Conservation (phyloP, 2,113 vertebrate species). For the Sebastes schlegelii region DNA sequence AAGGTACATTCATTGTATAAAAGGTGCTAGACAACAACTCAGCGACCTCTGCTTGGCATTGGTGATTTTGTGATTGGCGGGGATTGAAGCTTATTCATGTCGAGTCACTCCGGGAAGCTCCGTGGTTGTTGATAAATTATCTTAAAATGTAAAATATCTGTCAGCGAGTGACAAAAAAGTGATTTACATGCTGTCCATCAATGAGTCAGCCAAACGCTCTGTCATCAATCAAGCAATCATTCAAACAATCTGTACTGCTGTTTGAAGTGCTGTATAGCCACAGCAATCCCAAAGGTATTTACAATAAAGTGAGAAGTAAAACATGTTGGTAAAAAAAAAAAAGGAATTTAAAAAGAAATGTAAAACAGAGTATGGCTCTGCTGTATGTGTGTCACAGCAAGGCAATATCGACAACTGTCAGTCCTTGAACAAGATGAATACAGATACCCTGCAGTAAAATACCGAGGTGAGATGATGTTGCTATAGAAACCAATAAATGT, state of each 20-base stretch:
- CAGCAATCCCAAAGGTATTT: background rate
- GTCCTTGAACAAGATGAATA: conserved; percentile 53
- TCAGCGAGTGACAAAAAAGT: background rate
- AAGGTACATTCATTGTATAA: background rate
- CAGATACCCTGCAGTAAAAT: conserved; percentile 39
- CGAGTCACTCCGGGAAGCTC: background rate
- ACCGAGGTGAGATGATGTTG: conserved; percentile 52
- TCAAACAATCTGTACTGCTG: background rate
- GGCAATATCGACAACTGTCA: conserved; percentile 37
- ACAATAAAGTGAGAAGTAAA: background rate
- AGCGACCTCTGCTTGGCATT: background rate
- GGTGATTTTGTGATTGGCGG: background rate
- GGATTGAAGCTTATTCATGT: background rate
- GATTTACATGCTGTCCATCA: conserved; percentile 22
- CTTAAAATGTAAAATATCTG: background rate
- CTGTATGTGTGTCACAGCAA: conserved; percentile 1
- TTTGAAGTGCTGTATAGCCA: background rate
- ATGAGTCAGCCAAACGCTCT: background rate
- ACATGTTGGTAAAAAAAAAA: background rate
- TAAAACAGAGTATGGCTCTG: background rate
- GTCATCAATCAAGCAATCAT: conserved; percentile 16
- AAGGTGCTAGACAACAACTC: background rate
- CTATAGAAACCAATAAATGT: conserved; percentile 61
- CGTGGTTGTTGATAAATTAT: background rate
- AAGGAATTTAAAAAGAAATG: no score